A percentile compares a stretch with the other conserved stretches of the same genome.
Evolutionary conservation across 2,888 invertebrate species (phyloP).

Genomic region (Chloromyia formosa): DNA sequence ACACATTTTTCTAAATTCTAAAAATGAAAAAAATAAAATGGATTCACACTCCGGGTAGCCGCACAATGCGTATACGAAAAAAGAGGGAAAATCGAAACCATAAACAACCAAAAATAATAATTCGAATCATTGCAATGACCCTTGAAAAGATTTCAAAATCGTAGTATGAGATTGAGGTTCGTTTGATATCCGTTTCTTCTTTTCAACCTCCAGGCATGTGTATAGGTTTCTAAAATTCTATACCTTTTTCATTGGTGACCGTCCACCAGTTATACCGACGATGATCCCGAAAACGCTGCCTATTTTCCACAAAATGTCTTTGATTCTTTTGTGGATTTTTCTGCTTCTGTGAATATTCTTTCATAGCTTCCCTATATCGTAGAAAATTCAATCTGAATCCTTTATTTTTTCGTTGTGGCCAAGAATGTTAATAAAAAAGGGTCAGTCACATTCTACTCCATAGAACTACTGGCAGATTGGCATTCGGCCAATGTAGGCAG

Average conservation of each 20-base stretch:
- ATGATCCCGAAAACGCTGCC: background rate
- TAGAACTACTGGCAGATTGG: background rate
- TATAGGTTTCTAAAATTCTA: background rate
- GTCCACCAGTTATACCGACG: background rate
- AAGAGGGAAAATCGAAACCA: background rate
- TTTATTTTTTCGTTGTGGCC: conserved; percentile 12
- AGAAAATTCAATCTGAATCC: conserved; percentile 35
- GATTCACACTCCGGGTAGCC: background rate
- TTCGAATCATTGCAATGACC: conserved; percentile 16
- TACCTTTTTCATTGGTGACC: background rate
- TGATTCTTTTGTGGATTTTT: background rate
- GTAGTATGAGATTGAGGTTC: background rate
- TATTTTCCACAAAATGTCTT: background rate
- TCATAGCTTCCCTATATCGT: background rate
- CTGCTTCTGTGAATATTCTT: background rate
- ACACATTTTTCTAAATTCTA: too few relatives aligned
- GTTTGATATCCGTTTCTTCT: background rate
- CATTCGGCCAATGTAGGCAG: conserved; percentile 17
- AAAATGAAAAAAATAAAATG: too few relatives aligned
- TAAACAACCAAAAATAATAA: conserved; percentile 16
- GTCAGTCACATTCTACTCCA: conserved; percentile 12
- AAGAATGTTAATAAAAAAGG: conserved; percentile 39
- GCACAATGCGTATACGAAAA: background rate
- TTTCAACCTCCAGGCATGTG: background rate
- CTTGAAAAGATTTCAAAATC: background rate